These are phyloP conservation scores for Smittia sp. DNA, from an alignment of 2,888 invertebrate genomes.

Conservation along the genomic window DNA sequence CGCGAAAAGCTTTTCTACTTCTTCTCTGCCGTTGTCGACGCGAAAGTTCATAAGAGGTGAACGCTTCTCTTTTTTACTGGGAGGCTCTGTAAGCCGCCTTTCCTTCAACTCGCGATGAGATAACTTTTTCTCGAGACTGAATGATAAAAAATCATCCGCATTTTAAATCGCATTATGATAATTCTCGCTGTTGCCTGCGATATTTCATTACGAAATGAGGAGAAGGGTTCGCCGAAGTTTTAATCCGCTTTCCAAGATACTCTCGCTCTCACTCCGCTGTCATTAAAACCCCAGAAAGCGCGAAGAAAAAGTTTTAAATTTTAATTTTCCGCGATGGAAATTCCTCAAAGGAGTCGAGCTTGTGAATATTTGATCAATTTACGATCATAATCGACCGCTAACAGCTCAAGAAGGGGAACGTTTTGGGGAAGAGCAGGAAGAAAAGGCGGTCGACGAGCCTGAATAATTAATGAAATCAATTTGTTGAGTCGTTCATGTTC, in stretches of 20 bases:
- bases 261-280: too few species aligned
- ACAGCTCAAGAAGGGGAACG: neutral
- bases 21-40: neutral
- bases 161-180: constrained; percentile 15
- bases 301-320: neutral
- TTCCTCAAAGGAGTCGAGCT: neutral
- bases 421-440: neutral
- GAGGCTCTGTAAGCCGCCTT: neutral
- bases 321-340: neutral
- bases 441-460: neutral
- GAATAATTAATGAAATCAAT: constrained; percentile 41
- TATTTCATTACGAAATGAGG: neutral
- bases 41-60: neutral
- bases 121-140: neutral
- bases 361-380: neutral
- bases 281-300: neutral
- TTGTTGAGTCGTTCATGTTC: constrained; percentile 37
- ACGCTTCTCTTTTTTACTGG: neutral
- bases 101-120: neutral
- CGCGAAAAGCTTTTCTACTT: neutral
- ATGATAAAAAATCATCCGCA: constrained; percentile 18
- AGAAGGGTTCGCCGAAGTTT: neutral
- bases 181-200: constrained; percentile 7
- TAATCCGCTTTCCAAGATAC: neutral
- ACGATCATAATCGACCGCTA: neutral